Percentiles rank a stretch among this genome's conserved stretches.
Conservation (phyloP, 2,888 invertebrate species). For the Melieria picta region DNA sequence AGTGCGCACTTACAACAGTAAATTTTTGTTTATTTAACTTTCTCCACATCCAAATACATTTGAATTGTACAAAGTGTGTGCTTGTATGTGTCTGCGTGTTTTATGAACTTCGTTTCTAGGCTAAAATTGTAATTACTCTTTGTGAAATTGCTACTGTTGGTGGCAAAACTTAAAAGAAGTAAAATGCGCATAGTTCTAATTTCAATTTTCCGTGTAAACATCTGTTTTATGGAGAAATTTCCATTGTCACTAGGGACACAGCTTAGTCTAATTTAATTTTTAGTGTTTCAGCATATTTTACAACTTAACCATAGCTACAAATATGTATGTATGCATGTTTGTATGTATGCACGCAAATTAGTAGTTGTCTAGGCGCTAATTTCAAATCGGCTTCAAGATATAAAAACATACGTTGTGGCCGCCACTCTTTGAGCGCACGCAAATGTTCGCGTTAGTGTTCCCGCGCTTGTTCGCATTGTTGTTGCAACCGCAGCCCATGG, state of each 20-base stretch:
- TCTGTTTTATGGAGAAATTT: constrained; percentile 9
- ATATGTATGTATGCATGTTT: too few species aligned
- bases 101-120: too few species aligned
- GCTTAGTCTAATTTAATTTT: constrained; percentile 18
- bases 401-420: constrained; percentile 23
- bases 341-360: background rate
- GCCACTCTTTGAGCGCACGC: constrained; percentile 23
- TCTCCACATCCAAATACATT: too few species aligned
- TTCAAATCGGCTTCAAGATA: constrained; percentile 27
- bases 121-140: too few species aligned
- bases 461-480: background rate
- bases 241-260: too few species aligned
- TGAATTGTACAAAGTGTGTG: too few species aligned
- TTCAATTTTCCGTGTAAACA: constrained; percentile 15
- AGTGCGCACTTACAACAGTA: too few species aligned
- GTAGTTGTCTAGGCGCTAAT: constrained; percentile 29
- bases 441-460: constrained; percentile 21
- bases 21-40: too few species aligned
- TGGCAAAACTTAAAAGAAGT: too few species aligned
- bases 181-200: background rate
- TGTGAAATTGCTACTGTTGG: too few species aligned
- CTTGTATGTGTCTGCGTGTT: too few species aligned
- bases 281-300: constrained; percentile 45
- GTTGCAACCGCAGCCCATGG: constrained; percentile 27
- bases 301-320: constrained; percentile 42